Evolutionary conservation across 2,888 invertebrate genomes (phyloP).

Genomic region (Cyclophora punctaria): DNA sequence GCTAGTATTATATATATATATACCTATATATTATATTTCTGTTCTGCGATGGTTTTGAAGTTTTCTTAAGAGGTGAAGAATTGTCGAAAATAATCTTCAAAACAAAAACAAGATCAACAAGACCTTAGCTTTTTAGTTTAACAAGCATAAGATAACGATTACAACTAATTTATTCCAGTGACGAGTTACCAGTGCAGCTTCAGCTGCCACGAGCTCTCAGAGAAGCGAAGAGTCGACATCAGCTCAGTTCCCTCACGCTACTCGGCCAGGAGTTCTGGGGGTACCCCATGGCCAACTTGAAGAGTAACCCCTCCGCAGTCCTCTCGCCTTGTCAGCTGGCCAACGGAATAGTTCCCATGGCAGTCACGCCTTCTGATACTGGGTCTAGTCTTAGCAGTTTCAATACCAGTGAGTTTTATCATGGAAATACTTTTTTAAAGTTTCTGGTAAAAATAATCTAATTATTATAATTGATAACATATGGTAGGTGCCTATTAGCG

Average conservation of each 20-base stretch:
- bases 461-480: too few relatives aligned
- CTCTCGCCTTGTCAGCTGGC: slow-evolving; percentile 53
- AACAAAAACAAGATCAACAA: too few relatives aligned
- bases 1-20: too few relatives aligned
- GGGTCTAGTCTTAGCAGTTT: slow-evolving; percentile 86
- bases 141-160: too few relatives aligned
- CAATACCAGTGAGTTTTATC: slow-evolving; percentile 69
- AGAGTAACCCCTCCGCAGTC: slow-evolving; percentile 63
- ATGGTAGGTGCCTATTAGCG: too few relatives aligned
- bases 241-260: slow-evolving; percentile 91
- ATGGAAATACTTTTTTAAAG: neutral
- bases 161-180: slow-evolving; percentile 70
- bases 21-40: too few relatives aligned
- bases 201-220: slow-evolving; percentile 88
- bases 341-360: slow-evolving; percentile 62
- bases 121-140: too few relatives aligned
- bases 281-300: slow-evolving; percentile 85
- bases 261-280: slow-evolving; percentile 92
- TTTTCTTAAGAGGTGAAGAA: too few relatives aligned
- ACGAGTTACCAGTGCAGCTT: slow-evolving; percentile 94
- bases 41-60: too few relatives aligned
- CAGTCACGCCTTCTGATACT: slow-evolving; percentile 77
- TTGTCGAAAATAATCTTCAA: too few relatives aligned
- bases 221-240: slow-evolving; percentile 91
- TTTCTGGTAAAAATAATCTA: neutral